Evolutionary conservation across 1,140 invertebrate genomes (phyloP).

Genomic region (Lethrus apterus): DNA sequence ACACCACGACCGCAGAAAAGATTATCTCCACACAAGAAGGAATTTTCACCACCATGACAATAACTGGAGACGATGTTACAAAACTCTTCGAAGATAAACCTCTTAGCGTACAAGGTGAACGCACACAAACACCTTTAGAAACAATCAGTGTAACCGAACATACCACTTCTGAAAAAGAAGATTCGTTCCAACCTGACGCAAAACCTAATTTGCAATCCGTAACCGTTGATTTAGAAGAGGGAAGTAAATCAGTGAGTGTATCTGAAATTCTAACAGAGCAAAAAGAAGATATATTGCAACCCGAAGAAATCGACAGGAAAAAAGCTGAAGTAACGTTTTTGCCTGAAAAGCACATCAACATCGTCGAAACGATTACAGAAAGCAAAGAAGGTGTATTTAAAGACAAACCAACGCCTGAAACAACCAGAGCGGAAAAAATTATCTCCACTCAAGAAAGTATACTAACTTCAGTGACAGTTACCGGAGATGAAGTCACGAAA

Average conservation of each 20-base stretch:
- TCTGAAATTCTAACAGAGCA: slow-evolving; percentile 13
- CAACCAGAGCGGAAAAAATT: background rate
- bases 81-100: background rate
- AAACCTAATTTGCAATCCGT: slow-evolving; percentile 10
- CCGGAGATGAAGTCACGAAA: background rate
- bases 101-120: background rate
- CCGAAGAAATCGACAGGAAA: background rate
- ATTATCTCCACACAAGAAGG: slow-evolving; percentile 8
- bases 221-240: background rate
- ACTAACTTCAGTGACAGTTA: background rate
- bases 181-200: background rate
- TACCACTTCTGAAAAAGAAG: background rate
- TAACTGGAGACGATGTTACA: background rate
- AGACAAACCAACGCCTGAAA: slow-evolving; percentile 5
- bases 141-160: background rate
- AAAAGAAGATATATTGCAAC: slow-evolving; percentile 21
- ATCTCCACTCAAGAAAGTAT: too few species aligned
- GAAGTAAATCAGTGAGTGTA: slow-evolving; percentile 7
- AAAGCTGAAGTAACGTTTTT: slow-evolving; percentile 11
- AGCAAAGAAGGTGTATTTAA: slow-evolving; percentile 20
- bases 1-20: slow-evolving; percentile 4
- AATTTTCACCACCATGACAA: background rate
- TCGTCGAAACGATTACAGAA: slow-evolving; percentile 35
- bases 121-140: background rate
- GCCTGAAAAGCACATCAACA: slow-evolving; percentile 35